A percentile compares a stretch with the other conserved stretches of the same genome.
These are phyloP conservation scores for Salvelinus alpinus DNA, from an alignment of 2,113 vertebrate genomes.

Conservation along the genomic window DNA sequence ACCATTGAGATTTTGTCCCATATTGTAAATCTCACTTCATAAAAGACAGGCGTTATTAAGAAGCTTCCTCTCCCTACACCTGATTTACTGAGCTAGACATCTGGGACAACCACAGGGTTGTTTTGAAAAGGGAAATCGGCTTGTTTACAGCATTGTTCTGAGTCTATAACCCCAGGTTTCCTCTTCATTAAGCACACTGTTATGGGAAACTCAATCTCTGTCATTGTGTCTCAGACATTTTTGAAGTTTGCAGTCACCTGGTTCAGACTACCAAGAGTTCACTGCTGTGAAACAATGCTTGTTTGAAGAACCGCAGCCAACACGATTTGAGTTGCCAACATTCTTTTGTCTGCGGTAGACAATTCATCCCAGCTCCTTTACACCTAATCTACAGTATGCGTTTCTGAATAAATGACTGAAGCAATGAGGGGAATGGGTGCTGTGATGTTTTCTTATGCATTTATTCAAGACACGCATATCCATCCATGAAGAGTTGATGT, in stretches of 20 bases:
- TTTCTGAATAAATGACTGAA: background rate
- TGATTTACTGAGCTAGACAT: slow-evolving; percentile 21
- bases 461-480: background rate
- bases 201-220: slow-evolving; percentile 12
- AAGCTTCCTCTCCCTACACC: slow-evolving; percentile 48
- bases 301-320: background rate
- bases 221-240: background rate
- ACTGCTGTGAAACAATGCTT: slow-evolving; percentile 8
- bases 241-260: background rate
- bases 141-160: slow-evolving; percentile 30
- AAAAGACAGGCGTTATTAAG: slow-evolving; percentile 53
- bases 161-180: slow-evolving; percentile 23
- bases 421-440: no score
- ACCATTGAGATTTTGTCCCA: slow-evolving; percentile 37
- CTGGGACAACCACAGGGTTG: slow-evolving; percentile 24
- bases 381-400: background rate
- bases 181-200: slow-evolving; percentile 4
- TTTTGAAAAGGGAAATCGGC: slow-evolving; percentile 25
- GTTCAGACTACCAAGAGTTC: slow-evolving; percentile 4
- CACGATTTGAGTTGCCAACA: slow-evolving; percentile 8
- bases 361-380: background rate
- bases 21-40: slow-evolving; percentile 66
- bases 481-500: background rate
- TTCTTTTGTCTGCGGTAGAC: slow-evolving; percentile 15
- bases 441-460: no score